Conservation (phyloP, 1,140 invertebrate genomes). For the Macrobrachium rosenbergii region DNA sequence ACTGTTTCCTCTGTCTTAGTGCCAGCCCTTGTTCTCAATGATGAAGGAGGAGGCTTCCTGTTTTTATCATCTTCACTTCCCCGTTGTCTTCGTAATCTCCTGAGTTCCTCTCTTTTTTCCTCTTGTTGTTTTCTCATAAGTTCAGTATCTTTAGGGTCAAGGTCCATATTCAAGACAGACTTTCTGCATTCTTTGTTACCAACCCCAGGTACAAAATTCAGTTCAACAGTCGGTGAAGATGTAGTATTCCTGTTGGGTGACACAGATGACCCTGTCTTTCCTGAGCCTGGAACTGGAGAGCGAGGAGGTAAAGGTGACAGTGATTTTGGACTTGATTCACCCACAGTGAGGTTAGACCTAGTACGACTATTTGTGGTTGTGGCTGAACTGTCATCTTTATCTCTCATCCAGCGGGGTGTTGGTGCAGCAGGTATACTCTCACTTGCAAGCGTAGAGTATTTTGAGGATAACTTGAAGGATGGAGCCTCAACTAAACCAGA, state of each 20-base stretch:
- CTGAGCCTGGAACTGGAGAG: constrained; percentile 31
- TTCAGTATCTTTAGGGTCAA: constrained; percentile 50
- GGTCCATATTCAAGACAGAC: constrained; percentile 65
- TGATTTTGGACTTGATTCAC: constrained; percentile 34
- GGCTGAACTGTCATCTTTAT: constrained; percentile 26
- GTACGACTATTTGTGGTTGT: neutral
- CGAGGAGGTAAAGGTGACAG: constrained; percentile 47
- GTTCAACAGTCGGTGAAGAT: neutral
- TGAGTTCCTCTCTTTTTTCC: constrained; percentile 64
- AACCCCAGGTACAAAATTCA: neutral
- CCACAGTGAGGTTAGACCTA: constrained; percentile 26
- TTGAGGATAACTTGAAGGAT: constrained; percentile 49
- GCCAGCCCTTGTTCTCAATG: constrained; percentile 24
- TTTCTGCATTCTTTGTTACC: constrained; percentile 64
- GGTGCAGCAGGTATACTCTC: constrained; percentile 29
- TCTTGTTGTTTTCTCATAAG: constrained; percentile 63
- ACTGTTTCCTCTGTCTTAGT: neutral
- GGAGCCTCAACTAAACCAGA: constrained; percentile 40
- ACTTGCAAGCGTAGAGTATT: constrained; percentile 31
- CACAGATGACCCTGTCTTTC: neutral
- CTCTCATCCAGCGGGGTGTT: constrained; percentile 24
- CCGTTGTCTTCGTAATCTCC: constrained; percentile 55
- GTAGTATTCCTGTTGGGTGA: constrained; percentile 17
- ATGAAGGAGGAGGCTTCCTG: constrained; percentile 10
- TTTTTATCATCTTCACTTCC: constrained; percentile 41